Base-by-base conservation (phyloP, 2,797 vertebrate species). In the Phataginus tricuspis region DNA sequence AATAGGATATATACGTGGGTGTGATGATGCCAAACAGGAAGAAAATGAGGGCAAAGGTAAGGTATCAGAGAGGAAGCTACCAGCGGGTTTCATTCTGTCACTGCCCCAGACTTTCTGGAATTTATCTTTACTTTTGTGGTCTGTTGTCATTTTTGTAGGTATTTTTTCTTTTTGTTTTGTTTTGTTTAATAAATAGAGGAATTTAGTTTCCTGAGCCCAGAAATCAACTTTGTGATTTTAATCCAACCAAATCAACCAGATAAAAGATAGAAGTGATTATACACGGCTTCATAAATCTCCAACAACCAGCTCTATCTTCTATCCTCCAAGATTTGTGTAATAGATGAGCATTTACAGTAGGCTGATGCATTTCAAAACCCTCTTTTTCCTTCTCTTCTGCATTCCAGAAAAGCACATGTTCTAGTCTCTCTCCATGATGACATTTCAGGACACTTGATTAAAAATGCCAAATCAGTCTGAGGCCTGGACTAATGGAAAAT, bases 391-490 rank as follows among this genome's bases (percentile, higher is more conserved):
- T 88, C 49, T 21, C 21, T 74, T 15, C 2, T 66, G 18, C n/a
- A 39, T 34, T 1, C 14, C 34, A 21, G n/a, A 83, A 19, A 90
- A 86, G 37, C n/a, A 64, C 37, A 90, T 77, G 37, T 55, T 86
- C 55, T 84, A 61, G 7, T 31, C 14, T 39, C 29, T 75, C 15
- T 91, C 37, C 27, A 69, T 21, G 71, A 80, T 91, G 85, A 86
- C 31, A 93, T 86, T 95, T 93, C 16, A 88, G 19, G 83, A 95
- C 37, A 75, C 55, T 80, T 85, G 72, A 95, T 68, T 83, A 91
- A 97, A 97, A 94, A 94, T 18, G 37, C 49, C 29, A 74, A 7
- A 66, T 72, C 27, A 45, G 51, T 80, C 27, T 18, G 7, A 86
- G 34, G 83, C 23, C 45, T 49, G 3, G 23, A 89, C 95, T 86